Conservation (phyloP, 2,888 invertebrate species). For the Habroteleia sp. region DNA sequence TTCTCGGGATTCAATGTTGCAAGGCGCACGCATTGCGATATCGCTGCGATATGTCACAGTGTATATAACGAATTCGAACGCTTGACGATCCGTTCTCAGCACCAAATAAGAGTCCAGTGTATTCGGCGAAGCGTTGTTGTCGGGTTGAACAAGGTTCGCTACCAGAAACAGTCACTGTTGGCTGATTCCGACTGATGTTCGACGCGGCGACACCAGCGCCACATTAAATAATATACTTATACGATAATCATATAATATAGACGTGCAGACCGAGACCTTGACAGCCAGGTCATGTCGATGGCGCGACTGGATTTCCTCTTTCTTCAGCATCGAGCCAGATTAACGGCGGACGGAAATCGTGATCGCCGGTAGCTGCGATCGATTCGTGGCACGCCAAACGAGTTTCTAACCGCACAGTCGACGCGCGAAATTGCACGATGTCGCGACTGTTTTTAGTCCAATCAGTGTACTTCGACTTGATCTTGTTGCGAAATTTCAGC, state of each 20-base stretch:
- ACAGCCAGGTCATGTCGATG: slow-evolving; percentile 50
- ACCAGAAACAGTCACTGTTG: too few relatives aligned
- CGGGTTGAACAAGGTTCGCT: too few relatives aligned
- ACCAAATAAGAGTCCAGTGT: slow-evolving; percentile 52
- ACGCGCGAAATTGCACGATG: slow-evolving; percentile 17
- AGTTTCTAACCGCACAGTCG: background rate
- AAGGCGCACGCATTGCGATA: slow-evolving; percentile 33
- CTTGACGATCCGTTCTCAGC: slow-evolving; percentile 53
- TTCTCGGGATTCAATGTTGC: slow-evolving; percentile 26
- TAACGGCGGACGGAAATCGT: too few relatives aligned
- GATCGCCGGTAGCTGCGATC: slow-evolving; percentile 13
- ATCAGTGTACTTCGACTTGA: slow-evolving; percentile 44
- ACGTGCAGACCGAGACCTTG: slow-evolving; percentile 46
- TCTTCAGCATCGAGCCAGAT: too few relatives aligned
- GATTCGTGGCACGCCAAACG: slow-evolving; percentile 7
- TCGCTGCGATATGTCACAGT: slow-evolving; percentile 34
- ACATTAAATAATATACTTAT: slow-evolving; percentile 41
- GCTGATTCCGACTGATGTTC: background rate
- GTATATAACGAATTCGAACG: slow-evolving; percentile 51
- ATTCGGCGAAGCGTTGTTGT: slow-evolving; percentile 26
- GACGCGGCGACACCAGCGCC: slow-evolving; percentile 4
- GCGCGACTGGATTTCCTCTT: slow-evolving; percentile 4
- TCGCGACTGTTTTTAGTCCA: slow-evolving; percentile 26
- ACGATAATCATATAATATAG: slow-evolving; percentile 55
- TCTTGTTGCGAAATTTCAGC: slow-evolving; percentile 58